Evolutionary conservation across 2,113 vertebrate genomes (phyloP), one percentile per base, ranked within the genome.

Genomic region (Rissa tridactyla): DNA sequence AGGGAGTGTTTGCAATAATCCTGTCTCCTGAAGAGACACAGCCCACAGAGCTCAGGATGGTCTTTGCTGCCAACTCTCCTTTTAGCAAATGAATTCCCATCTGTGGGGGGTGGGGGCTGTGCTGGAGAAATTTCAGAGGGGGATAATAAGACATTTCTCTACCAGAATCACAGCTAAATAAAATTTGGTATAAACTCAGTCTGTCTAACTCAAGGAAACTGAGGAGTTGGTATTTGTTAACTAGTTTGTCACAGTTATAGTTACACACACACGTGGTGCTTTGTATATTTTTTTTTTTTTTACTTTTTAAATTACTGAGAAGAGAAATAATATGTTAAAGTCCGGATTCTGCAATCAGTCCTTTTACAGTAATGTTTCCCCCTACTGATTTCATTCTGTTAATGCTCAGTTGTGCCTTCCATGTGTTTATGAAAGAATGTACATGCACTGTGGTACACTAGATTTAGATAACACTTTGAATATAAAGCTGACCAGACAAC

Each of bases 41-140:
- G 65, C 72, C 77, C 86, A 82, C 76, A 82, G 84, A 77, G 90
- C 75, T 93, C 70, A 94, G 54, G 73, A 80, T 85, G 54, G 47
- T 51, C 90, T 92, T 82, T 75, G 60, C 68, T 97, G 95, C 97
- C 94, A 96, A 95, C 81, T 95, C 79, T 75, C 68, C 86, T 95
- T 96, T 89, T 90, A 96, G 90, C 54, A 96, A 91, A 93, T 94
- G 73, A 96, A 94, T 93, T 95, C 83, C 72, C 62, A 94, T 95
- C 96, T 92, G 52, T 68, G 54, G 38, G 58, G 42, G 81, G 77
- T 29, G 61, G 65, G 49, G 32, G 86, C 20, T 82, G 66, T 52
- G 44, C 70, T 91, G 86, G 85, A 91, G 94, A 88, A 92, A 69
- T 97, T 97, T 97, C 76, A 92, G 15, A 95, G 80, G 78, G 51